Evolutionary conservation across 2,797 vertebrate genomes (phyloP), one percentile per base, ranked within the genome.

Genomic region (Fringilla coelebs): DNA sequence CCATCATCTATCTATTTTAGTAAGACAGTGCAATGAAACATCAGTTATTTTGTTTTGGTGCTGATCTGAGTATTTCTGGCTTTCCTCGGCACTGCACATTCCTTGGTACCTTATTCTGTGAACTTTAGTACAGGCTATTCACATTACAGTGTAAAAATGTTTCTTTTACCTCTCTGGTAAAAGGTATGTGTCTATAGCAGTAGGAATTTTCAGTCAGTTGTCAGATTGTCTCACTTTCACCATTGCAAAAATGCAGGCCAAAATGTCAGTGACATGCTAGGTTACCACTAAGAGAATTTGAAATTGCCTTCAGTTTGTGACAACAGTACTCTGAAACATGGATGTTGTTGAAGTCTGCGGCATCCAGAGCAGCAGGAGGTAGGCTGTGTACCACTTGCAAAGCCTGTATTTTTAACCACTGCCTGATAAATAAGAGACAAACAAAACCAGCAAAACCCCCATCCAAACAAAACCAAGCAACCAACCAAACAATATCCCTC

Each of bases 281-380:
- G 55, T 79, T 95, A 66, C 49, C 15, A 6, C 61, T 67, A 73
- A 89, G 55, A 93, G 87, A 91, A 78, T 80, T 82, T 86, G 51
- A 95, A 92, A 96, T 84, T 95, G 49, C 72, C 77, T 95, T 96
- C 55, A 34, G 54, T 66, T 85, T 94, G 79, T 97, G 88, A 74
- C 88, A 93, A 38, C 61, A 79, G 17, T 67, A 63, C 26, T 62
- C 49, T 62, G 58, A 67, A 88, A 89, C 22, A n/a, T 10, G 13
- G 51, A 86, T 92, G 13, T 1, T 11, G 21, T 13, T 90, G 70
- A 85, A 86, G 62, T 85, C 72, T 81, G 77, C 6, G 4, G 13
- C 84, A 86, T 85, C 83, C 71, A 62, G 38, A 94, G 46, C 61
- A 90, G 87, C 57, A 89, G 61, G 77, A 96, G 71, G 89, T 79